Percentiles rank a stretch among this genome's conserved stretches.
Evolutionary conservation across 2,113 vertebrate species (phyloP).

Genomic region (Bostrychus sinensis): DNA sequence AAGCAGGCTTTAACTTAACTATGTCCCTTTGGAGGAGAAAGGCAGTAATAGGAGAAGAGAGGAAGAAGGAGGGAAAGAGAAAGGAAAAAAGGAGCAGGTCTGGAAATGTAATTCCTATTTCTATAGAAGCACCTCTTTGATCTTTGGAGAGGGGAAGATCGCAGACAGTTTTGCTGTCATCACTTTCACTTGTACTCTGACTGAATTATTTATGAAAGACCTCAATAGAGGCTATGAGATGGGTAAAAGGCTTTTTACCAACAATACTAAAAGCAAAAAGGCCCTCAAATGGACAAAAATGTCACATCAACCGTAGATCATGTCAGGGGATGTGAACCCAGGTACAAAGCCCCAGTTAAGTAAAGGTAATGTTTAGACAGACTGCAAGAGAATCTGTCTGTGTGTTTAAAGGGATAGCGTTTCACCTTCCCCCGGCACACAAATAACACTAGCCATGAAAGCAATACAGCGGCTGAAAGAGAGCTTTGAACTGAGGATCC

Average conservation of each 20-base stretch:
- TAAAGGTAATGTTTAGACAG: slow-evolving; percentile 62
- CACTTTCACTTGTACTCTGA: slow-evolving; percentile 79
- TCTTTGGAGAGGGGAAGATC: slow-evolving; percentile 78
- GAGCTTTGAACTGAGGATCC: slow-evolving; percentile 64
- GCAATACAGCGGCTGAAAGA: slow-evolving; percentile 47
- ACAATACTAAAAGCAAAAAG: slow-evolving; percentile 78
- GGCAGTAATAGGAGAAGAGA: slow-evolving; percentile 38
- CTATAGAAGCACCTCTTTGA: slow-evolving; percentile 82
- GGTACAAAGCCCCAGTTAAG: slow-evolving; percentile 69
- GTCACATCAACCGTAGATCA: slow-evolving; percentile 74
- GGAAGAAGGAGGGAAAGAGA: slow-evolving; percentile 12
- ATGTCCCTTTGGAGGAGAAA: slow-evolving; percentile 57
- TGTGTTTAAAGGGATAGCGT: slow-evolving; percentile 61
- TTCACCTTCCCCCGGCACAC: slow-evolving; percentile 60
- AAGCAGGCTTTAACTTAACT: slow-evolving; percentile 65
- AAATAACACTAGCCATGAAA: slow-evolving; percentile 62
- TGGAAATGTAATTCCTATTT: slow-evolving; percentile 81
- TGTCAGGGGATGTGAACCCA: slow-evolving; percentile 63
- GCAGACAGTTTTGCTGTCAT: slow-evolving; percentile 83
- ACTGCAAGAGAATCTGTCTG: slow-evolving; percentile 41
- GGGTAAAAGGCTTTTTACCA: slow-evolving; percentile 76
- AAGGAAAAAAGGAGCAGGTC: slow-evolving; percentile 57
- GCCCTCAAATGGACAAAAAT: slow-evolving; percentile 69
- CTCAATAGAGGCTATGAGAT: slow-evolving; percentile 78
- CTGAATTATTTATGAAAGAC: slow-evolving; percentile 86